Evolutionary conservation across 2,797 vertebrate species (phyloP).

Genomic region (Aldrovandia affinis): DNA sequence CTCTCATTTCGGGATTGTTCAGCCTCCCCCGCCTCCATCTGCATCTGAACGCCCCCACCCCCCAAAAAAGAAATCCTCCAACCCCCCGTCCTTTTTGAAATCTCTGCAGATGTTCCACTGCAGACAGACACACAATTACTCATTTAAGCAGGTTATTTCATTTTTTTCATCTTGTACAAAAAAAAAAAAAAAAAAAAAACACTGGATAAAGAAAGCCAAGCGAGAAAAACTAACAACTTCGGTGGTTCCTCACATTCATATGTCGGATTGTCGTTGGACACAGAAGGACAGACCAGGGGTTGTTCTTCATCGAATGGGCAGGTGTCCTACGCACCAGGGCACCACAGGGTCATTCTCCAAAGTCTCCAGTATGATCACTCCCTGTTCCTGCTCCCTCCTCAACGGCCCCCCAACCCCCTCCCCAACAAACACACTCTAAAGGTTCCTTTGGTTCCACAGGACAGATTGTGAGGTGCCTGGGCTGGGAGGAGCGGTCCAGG

Average conservation of each 20-base stretch:
- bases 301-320: no score
- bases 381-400: background rate
- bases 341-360: background rate
- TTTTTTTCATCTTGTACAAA: background rate
- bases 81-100: background rate
- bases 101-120: conserved; percentile 24
- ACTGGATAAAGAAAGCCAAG: background rate
- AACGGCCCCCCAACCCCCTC: background rate
- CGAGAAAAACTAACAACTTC: background rate
- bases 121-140: conserved; percentile 13
- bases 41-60: conserved; percentile 17
- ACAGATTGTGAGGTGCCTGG: background rate
- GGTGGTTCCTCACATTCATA: background rate
- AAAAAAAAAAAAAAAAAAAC: background rate
- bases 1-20: conserved; percentile 56
- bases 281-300: background rate
- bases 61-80: no score
- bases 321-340: background rate
- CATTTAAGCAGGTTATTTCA: conserved; percentile 2
- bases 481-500: background rate
- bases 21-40: conserved; percentile 37
- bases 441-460: no score
- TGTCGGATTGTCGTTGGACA: background rate
- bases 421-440: background rate
- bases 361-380: no score